Evolutionary conservation across 2,797 vertebrate genomes (phyloP).

Genomic region (Gila robusta): DNA sequence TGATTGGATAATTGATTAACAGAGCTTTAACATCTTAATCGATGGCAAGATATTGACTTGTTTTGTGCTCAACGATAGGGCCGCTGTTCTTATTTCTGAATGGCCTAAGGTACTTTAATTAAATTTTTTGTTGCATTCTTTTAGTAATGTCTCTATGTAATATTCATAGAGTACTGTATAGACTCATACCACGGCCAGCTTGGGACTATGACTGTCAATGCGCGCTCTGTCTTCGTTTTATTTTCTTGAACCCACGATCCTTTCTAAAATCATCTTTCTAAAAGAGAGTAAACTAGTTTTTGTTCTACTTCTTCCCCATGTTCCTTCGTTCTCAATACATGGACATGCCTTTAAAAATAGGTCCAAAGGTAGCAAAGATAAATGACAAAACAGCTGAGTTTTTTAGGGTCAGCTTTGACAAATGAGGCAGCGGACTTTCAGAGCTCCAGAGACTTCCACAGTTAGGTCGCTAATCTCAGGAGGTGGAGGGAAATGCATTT

Average conservation of each 20-base stretch:
- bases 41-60: slow-evolving; percentile 4
- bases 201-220: neutral
- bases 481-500: slow-evolving; percentile 70
- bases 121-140: neutral
- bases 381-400: slow-evolving; percentile 61
- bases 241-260: neutral
- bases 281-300: slow-evolving; percentile 62
- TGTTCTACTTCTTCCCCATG: slow-evolving; percentile 64
- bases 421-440: slow-evolving; percentile 77
- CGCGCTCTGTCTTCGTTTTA: neutral
- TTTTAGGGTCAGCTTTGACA: slow-evolving; percentile 82
- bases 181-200: neutral
- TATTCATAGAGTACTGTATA: neutral
- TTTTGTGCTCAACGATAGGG: slow-evolving; percentile 19
- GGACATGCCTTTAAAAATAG: slow-evolving; percentile 62
- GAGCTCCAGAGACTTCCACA: slow-evolving; percentile 74
- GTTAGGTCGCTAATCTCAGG: slow-evolving; percentile 77
- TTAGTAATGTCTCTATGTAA: neutral
- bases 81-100: slow-evolving; percentile 4
- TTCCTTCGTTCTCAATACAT: slow-evolving; percentile 48
- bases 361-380: slow-evolving; percentile 59
- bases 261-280: slow-evolving; percentile 22
- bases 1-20: slow-evolving; percentile 44
- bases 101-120: neutral
- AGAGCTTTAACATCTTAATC: slow-evolving; percentile 34